Evolutionary conservation across 2,113 vertebrate genomes (phyloP).

Genomic region (Nycticryphes semicollaris): DNA sequence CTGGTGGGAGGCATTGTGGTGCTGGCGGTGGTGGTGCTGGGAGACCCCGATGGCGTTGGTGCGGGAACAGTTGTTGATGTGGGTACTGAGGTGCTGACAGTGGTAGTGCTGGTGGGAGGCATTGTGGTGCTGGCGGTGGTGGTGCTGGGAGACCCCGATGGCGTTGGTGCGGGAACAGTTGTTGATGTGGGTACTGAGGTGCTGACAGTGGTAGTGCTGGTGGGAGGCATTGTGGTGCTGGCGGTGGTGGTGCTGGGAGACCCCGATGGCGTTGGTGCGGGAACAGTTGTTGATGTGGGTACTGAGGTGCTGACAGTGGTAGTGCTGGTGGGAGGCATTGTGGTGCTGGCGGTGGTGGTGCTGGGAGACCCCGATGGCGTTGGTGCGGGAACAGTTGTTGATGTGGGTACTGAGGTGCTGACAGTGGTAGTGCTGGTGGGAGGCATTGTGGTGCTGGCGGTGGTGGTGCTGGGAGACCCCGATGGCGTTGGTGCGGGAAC

Average conservation of each 20-base stretch:
- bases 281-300: rapidly evolving
- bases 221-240: rapidly evolving
- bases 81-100: rapidly evolving
- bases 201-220: too few relatives aligned
- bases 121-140: rapidly evolving
- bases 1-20: too few relatives aligned
- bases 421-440: too few relatives aligned
- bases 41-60: rapidly evolving
- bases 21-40: not conserved
- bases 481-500: rapidly evolving
- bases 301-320: rapidly evolving
- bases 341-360: not conserved
- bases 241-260: not conserved
- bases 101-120: too few relatives aligned
- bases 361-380: rapidly evolving
- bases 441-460: rapidly evolving
- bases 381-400: rapidly evolving
- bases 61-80: rapidly evolving
- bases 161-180: rapidly evolving
- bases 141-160: rapidly evolving
- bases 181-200: rapidly evolving
- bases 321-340: rapidly evolving
- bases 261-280: rapidly evolving
- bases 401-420: rapidly evolving
- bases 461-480: rapidly evolving